Percentiles rank a stretch among this genome's conserved stretches.
phyloP scores from a whole-genome alignment of 64 coral and sea anemone species.

The Stichodactyla mertensii region DNA sequence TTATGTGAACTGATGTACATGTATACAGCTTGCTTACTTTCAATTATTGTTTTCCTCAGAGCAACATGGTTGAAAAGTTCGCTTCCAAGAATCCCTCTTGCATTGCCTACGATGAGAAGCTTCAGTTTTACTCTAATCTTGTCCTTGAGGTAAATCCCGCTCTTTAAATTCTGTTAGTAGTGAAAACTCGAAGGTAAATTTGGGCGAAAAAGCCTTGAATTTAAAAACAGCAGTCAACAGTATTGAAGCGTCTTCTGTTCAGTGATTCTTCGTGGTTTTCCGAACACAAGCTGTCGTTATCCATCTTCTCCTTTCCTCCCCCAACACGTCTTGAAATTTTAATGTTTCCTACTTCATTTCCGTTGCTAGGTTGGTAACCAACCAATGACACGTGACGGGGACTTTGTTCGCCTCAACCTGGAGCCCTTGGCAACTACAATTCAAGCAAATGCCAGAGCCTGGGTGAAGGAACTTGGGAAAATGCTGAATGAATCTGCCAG shows the following conservation, averaged over 20 bases:
- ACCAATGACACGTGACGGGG: slow-evolving; percentile 65
- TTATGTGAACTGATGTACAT: not conserved
- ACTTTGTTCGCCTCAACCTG: slow-evolving; percentile 88
- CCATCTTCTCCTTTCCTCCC: no score
- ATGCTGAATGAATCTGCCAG: slow-evolving; percentile 92
- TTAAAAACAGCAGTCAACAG: no score
- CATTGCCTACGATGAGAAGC: slow-evolving; percentile 95
- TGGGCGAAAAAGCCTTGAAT: no score
- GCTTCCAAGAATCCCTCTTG: slow-evolving; percentile 86
- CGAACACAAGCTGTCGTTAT: no score
- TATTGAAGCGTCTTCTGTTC: no score
- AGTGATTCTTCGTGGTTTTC: no score
- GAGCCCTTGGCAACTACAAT: slow-evolving; percentile 91
- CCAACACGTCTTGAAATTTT: not conserved
- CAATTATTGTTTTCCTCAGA: slow-evolving; percentile 10
- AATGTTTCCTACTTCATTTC: not conserved
- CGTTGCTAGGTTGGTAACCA: slow-evolving; percentile 81
- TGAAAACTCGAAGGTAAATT: not conserved
- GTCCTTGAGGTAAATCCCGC: slow-evolving; percentile 65
- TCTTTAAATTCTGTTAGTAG: not conserved
- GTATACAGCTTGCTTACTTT: not conserved
- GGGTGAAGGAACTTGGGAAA: slow-evolving; percentile 95
- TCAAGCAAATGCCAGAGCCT: slow-evolving; percentile 88
- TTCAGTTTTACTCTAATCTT: slow-evolving; percentile 98
- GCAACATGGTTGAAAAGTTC: slow-evolving; percentile 99